Evolutionary conservation across 2,888 invertebrate genomes (phyloP).

Genomic region (Diarsia dahlii): DNA sequence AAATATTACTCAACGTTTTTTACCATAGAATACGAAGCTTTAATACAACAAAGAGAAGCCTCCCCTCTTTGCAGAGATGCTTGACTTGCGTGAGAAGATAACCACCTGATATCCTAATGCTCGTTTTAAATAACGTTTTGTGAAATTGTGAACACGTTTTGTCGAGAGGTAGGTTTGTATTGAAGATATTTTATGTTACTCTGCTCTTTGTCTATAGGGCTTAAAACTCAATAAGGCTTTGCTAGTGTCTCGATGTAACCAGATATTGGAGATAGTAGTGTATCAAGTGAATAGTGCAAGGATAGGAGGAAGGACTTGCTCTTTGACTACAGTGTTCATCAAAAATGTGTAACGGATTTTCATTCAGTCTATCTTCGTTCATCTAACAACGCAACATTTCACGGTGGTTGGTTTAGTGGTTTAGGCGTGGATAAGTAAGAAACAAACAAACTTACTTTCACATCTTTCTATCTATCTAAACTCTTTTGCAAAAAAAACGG

Average conservation of each 20-base stretch:
- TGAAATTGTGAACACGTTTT: slow-evolving; percentile 50
- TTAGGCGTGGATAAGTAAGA: too few species aligned
- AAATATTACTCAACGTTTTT: neutral
- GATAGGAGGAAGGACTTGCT: neutral
- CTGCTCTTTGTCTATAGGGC: slow-evolving; percentile 17
- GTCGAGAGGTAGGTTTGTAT: slow-evolving; percentile 17
- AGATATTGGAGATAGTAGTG: neutral
- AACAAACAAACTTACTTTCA: too few species aligned
- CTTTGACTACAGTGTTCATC: neutral
- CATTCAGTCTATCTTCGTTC: neutral
- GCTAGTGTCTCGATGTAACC: neutral
- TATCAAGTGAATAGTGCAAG: neutral
- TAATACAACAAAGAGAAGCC: slow-evolving; percentile 43
- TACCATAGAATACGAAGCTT: slow-evolving; percentile 9
- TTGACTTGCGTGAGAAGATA: slow-evolving; percentile 62
- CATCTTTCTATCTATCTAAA: too few species aligned
- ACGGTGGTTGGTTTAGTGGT: too few species aligned
- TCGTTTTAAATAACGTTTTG: slow-evolving; percentile 56
- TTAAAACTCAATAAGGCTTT: slow-evolving; percentile 11
- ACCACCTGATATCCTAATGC: slow-evolving; percentile 55
- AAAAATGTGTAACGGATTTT: neutral
- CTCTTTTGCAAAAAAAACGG: too few species aligned
- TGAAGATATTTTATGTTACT: slow-evolving; percentile 8
- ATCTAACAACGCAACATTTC: too few species aligned
- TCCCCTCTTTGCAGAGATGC: slow-evolving; percentile 34